Evolutionary conservation across 1,140 invertebrate species (phyloP), one percentile per base, ranked within the genome.

Genomic region (Yoshiicerus persimilis): DNA sequence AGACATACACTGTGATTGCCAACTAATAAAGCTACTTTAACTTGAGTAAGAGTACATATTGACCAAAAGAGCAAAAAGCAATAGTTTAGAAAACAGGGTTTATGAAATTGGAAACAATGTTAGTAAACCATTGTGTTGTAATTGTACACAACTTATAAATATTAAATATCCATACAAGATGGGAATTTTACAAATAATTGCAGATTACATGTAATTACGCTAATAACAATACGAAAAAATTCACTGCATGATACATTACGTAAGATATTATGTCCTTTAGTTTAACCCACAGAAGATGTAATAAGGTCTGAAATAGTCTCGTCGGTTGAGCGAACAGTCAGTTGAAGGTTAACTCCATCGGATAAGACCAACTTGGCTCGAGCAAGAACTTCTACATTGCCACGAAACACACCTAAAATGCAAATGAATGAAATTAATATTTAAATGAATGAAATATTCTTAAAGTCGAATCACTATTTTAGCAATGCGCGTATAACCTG

Each of bases 311-410:
- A 96, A 47, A 95, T 93, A 89, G 93, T 92, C 5, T 93, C 92
- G 91, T 94, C 93, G 23, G 93, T 93, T 25, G 94, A 94, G 27
- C 95, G 92, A 2, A 96, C 95, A 16, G 95, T 94, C 23, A 96
- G 92, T 91, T 96, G 95, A 94, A 96, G 95, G 30, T 95, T 95
- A 13, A 93, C 97, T 86, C 95, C 95, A 30, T 96, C 96, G 20
- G 94, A 94, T n/a, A 97, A 92, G 0, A 96, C 96, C 70, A 99
- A 92, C 92, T 97, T 96, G 10, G 97, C 96, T 86, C 96, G 93
- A 0, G 98, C 97, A 23, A 99, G 92, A 34, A 99, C 95, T 89
- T 99, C 97, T 86, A 96, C 95, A 0, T 97, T 97, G 9, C 97
- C 97, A 64, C 98, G 94, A 92, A 97, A 98, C 0, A 97, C 94